A percentile compares a stretch with the other conserved stretches of the same genome.
Evolutionary conservation across 2,888 invertebrate genomes (phyloP).

Genomic region (Linnaemya vulpina): DNA sequence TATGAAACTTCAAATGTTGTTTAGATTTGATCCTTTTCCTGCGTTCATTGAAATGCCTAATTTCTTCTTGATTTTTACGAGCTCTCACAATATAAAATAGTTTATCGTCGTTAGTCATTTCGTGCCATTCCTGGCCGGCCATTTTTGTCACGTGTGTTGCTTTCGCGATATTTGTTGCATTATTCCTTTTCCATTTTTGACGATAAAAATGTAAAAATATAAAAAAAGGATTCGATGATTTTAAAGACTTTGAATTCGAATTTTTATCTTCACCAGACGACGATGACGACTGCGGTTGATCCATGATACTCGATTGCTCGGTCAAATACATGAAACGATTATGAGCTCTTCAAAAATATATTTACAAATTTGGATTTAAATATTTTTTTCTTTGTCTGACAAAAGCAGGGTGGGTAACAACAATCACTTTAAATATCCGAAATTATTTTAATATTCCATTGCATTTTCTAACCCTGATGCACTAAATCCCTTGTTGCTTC

Average conservation of each 20-base stretch:
- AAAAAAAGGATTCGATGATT: slow-evolving; percentile 66
- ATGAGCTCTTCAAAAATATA: background rate
- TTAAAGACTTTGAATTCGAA: background rate
- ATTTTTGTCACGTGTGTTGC: slow-evolving; percentile 31
- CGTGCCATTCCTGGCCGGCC: slow-evolving; percentile 70
- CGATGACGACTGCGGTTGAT: background rate
- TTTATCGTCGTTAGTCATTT: slow-evolving; percentile 69
- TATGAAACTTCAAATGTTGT: background rate
- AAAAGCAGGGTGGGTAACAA: too few relatives aligned
- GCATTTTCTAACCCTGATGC: too few relatives aligned
- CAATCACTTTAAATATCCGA: too few relatives aligned
- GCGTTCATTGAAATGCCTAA: background rate
- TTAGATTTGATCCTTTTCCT: background rate
- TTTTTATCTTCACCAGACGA: too few relatives aligned
- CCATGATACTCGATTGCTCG: background rate
- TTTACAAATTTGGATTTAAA: too few relatives aligned
- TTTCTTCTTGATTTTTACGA: slow-evolving; percentile 62
- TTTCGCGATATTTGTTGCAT: background rate
- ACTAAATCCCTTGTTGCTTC: too few relatives aligned
- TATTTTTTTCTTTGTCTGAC: too few relatives aligned
- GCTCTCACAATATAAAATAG: slow-evolving; percentile 67
- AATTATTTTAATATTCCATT: too few relatives aligned
- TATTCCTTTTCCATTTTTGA: slow-evolving; percentile 39
- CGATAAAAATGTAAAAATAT: slow-evolving; percentile 70
- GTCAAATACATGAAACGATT: background rate